phyloP scores from a whole-genome alignment of 2,113 vertebrate genomes.

The Archilochus colubris region DNA sequence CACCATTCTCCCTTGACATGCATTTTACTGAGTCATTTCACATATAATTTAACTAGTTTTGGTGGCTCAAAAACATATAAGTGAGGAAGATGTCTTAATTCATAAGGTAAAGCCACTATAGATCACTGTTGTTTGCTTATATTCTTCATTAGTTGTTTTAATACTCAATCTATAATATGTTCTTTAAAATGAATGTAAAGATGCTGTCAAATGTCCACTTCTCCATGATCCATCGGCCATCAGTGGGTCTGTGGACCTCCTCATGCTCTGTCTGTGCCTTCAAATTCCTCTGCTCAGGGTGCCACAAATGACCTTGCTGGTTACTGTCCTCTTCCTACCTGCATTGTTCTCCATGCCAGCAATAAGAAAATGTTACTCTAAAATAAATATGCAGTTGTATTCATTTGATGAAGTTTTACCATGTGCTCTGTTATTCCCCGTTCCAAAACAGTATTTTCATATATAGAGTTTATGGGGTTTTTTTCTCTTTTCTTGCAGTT shows the following conservation, averaged over 20 bases:
- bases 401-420: neutral
- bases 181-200: neutral
- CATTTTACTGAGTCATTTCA: neutral
- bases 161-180: neutral
- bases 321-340: neutral
- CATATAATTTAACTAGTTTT: neutral
- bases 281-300: neutral
- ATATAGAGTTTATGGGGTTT: neutral
- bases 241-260: neutral
- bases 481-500: neutral
- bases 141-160: neutral
- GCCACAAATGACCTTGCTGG: neutral
- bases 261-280: neutral
- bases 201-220: neutral
- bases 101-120: neutral
- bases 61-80: neutral
- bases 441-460: neutral
- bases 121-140: neutral
- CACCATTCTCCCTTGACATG: neutral
- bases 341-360: neutral
- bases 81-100: neutral
- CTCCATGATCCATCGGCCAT: fast-evolving
- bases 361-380: neutral
- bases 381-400: neutral
- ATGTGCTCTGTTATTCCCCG: neutral